Evolutionary conservation across 2,797 vertebrate genomes (phyloP).

Genomic region (Atherinosoma microstoma): DNA sequence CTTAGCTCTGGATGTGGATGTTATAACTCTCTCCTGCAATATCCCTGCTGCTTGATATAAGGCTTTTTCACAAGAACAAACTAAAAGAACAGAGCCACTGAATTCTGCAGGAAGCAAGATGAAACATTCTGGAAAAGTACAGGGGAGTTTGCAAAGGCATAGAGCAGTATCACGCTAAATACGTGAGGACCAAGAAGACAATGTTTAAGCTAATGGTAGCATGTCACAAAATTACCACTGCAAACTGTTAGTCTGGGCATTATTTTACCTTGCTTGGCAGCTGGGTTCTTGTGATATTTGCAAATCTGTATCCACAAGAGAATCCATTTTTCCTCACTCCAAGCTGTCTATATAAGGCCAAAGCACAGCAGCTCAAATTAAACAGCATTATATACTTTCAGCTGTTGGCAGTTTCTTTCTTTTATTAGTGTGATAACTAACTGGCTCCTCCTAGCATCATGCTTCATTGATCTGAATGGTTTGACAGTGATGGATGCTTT

Average conservation of each 20-base stretch:
- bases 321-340: conserved; percentile 1
- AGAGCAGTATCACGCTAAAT: no score
- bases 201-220: no score
- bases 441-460: neutral
- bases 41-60: no score
- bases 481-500: conserved; percentile 6
- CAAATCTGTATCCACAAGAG: neutral
- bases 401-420: neutral
- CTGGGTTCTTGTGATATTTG: neutral
- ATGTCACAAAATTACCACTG: neutral
- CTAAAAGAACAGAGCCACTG: no score
- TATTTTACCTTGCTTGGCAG: neutral
- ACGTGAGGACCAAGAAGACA: no score
- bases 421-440: neutral
- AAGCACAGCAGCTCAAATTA: neutral
- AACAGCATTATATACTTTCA: neutral
- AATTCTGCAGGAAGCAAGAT: no score
- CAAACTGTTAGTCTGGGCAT: no score
- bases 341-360: neutral
- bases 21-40: neutral
- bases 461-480: neutral
- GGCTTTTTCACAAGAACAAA: no score
- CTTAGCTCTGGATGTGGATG: neutral
- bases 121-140: no score
- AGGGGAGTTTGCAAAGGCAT: no score